Evolutionary conservation across 2,797 vertebrate species (phyloP).

Genomic region (Babyrousa celebensis): DNA sequence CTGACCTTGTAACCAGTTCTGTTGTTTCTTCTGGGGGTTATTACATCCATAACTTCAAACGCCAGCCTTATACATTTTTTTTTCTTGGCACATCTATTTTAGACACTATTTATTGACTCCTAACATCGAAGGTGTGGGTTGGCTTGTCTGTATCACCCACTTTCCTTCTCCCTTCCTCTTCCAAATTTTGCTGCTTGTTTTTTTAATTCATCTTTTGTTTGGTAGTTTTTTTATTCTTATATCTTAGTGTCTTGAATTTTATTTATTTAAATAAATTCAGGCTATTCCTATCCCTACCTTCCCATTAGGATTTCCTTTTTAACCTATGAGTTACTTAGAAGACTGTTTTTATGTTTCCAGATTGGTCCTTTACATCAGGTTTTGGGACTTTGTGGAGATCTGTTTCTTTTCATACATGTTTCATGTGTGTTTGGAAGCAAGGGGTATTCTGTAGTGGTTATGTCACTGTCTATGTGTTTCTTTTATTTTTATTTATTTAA

Average conservation of each 20-base stretch:
- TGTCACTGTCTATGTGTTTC: neutral
- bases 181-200: neutral
- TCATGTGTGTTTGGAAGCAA: neutral
- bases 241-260: neutral
- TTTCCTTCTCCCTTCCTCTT: neutral
- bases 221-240: neutral
- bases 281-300: neutral
- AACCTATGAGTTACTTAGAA: neutral
- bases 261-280: neutral
- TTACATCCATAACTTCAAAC: neutral
- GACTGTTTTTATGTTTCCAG: neutral
- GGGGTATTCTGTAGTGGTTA: neutral
- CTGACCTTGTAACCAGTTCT: neutral
- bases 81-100: neutral
- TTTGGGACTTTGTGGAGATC: neutral
- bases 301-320: neutral
- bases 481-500: too few species aligned
- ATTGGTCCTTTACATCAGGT: neutral
- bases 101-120: neutral
- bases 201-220: neutral
- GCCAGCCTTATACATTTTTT: neutral
- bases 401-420: neutral
- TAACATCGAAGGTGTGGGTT: neutral
- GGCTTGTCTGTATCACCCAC: neutral
- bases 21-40: neutral